Evolutionary conservation across 1,140 invertebrate species (phyloP).

Genomic region (Diplogasteroides magnus): DNA sequence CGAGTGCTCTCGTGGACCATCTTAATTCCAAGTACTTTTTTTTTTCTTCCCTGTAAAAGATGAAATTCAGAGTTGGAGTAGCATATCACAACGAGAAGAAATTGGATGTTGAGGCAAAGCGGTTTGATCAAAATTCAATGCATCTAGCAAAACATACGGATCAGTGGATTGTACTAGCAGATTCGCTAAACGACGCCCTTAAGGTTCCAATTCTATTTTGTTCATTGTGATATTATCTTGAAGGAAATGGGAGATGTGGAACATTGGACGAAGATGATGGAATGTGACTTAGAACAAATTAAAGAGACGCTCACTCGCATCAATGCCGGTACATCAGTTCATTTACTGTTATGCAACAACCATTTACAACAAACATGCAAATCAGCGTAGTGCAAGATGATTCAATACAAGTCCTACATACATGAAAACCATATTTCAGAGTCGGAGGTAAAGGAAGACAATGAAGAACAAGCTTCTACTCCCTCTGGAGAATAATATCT

Average conservation of each 20-base stretch:
- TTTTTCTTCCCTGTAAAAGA: neutral
- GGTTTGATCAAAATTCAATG: slow-evolving; percentile 84
- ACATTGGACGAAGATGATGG: slow-evolving; percentile 94
- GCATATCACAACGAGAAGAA: slow-evolving; percentile 96
- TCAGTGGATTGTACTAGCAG: slow-evolving; percentile 87
- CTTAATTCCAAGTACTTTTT: slow-evolving; percentile 83
- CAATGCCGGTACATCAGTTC: slow-evolving; percentile 88
- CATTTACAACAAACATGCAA: too few species aligned
- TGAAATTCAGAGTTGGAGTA: slow-evolving; percentile 75
- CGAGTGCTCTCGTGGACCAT: slow-evolving; percentile 88
- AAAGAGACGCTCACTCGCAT: slow-evolving; percentile 86
- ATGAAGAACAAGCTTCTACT: too few species aligned
- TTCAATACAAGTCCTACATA: too few species aligned
- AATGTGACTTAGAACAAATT: slow-evolving; percentile 87
- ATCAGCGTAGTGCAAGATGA: too few species aligned
- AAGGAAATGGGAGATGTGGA: slow-evolving; percentile 94
- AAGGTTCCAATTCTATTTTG: slow-evolving; percentile 64
- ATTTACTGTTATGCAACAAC: too few species aligned
- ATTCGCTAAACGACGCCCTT: slow-evolving; percentile 86
- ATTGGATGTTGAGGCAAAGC: slow-evolving; percentile 90
- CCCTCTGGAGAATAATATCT: too few species aligned
- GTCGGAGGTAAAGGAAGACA: too few species aligned
- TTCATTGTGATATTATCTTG: too few species aligned
- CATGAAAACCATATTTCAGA: too few species aligned
- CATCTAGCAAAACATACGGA: slow-evolving; percentile 93